These are phyloP conservation scores for Numida meleagris DNA, from an alignment of 2,113 vertebrate species.

Conservation along the genomic window DNA sequence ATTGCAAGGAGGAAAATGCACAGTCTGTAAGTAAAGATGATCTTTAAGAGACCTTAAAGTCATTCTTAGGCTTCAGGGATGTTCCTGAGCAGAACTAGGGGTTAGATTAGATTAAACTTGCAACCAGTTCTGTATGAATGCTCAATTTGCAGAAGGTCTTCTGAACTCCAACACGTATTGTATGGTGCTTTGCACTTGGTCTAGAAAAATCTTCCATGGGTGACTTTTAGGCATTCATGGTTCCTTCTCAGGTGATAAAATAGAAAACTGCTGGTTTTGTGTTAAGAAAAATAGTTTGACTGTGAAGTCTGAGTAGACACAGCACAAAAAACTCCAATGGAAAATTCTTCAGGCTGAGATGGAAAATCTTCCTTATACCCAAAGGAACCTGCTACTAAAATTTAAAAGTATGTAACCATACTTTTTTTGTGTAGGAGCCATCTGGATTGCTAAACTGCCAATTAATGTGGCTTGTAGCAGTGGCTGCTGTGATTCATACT, in stretches of 20 bases:
- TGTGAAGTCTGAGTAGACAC: background rate
- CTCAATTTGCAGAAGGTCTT: background rate
- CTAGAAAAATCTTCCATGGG: background rate
- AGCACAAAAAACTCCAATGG: background rate
- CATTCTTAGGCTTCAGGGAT: background rate
- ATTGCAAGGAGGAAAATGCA: background rate
- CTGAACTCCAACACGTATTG: background rate
- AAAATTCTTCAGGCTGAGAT: background rate
- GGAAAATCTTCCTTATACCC: background rate
- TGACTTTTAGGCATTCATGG: background rate
- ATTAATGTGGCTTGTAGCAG: background rate
- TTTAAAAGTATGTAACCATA: background rate
- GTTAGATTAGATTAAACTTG: background rate
- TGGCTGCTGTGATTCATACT: background rate
- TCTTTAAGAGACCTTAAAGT: background rate
- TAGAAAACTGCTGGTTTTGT: background rate
- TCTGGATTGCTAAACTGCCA: background rate
- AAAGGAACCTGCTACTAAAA: background rate
- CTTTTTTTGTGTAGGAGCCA: background rate
- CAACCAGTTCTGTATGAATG: background rate
- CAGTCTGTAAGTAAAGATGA: background rate
- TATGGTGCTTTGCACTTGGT: background rate
- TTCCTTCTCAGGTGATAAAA: background rate
- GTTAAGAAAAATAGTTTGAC: background rate
- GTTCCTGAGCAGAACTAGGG: background rate